Evolutionary conservation across 2,797 vertebrate genomes (phyloP), one percentile per base, ranked within the genome.

Genomic region (Pipistrellus nathusii): DNA sequence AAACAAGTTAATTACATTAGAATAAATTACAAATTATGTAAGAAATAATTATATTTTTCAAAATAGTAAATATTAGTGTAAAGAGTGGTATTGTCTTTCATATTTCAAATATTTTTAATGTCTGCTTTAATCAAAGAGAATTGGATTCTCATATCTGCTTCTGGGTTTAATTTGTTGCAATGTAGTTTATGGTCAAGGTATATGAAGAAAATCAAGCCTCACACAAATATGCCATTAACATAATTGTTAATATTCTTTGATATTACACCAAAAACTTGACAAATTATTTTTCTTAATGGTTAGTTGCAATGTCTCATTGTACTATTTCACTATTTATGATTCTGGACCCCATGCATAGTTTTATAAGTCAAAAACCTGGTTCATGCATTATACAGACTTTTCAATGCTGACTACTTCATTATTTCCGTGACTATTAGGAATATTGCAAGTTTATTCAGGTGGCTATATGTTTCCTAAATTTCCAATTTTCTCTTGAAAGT

Each of bases 401-500:
- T n/a, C 35, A 66, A 12, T 14, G 20, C 6, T 93, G 48, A 76
- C 21, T 1, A 72, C 32, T 46, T 68, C 27, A 55, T 55, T 55
- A 66, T 25, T 59, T 72, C 51, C 57, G 15, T 27, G 82, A 71
- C 7, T 57, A 81, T 59, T 64, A 66, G 10, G 38, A 55, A 89
- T 4, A 25, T 69, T 15, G 64, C 90, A 69, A 51, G 46, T 27
- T 89, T 71, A 66, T 17, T 2, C 30, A 59, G 10, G 55, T 44
- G 6, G 25, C 32, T 51, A 14, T 41, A 76, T 18, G 6, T 71
- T 95, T 66, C 64, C 51, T 87, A 72, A 86, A 81, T 57, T 44
- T 64, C 53, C 27, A n/a, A 57, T 86, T 86, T 82, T 59, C 46
- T 88, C 66, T 80, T 89, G n/a, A 93, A 94, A 85, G 10, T 51